These are phyloP conservation scores for Crenuchus spilurus DNA, from an alignment of 2,797 vertebrate species.

Conservation along the genomic window DNA sequence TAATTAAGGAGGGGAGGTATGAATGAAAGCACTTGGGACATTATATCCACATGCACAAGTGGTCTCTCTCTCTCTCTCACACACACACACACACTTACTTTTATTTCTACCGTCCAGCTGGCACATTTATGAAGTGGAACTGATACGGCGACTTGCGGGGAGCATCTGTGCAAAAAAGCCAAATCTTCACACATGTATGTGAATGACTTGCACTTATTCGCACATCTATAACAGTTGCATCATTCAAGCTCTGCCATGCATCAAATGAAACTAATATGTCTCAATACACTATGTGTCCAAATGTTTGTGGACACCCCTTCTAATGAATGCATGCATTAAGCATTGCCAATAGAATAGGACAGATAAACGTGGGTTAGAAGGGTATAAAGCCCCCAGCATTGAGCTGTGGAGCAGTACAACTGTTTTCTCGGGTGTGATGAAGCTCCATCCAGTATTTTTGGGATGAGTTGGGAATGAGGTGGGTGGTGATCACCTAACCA, in stretches of 20 bases:
- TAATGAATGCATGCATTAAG: too few relatives aligned
- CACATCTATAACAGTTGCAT: neutral
- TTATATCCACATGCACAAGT: slow-evolving; percentile 16
- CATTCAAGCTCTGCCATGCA: neutral
- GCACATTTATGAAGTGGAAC: slow-evolving; percentile 27
- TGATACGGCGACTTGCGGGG: slow-evolving; percentile 7
- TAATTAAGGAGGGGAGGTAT: slow-evolving; percentile 18
- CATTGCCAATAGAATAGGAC: too few relatives aligned
- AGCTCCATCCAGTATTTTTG: too few relatives aligned
- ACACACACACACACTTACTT: neutral
- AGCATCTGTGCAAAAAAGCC: neutral
- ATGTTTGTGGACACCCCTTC: too few relatives aligned
- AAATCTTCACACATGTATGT: neutral
- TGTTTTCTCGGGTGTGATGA: too few relatives aligned
- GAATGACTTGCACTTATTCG: neutral
- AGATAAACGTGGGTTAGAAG: too few relatives aligned
- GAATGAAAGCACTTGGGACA: slow-evolving; percentile 3
- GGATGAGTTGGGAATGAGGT: too few relatives aligned
- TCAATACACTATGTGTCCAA: too few relatives aligned
- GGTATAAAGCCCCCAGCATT: too few relatives aligned
- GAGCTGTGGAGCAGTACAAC: too few relatives aligned
- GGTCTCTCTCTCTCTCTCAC: neutral
- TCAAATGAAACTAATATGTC: neutral
- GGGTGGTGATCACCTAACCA: too few relatives aligned
- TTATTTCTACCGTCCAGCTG: neutral